Conservation (phyloP, 2,113 vertebrate genomes). For the Ginglymostoma cirratum region DNA sequence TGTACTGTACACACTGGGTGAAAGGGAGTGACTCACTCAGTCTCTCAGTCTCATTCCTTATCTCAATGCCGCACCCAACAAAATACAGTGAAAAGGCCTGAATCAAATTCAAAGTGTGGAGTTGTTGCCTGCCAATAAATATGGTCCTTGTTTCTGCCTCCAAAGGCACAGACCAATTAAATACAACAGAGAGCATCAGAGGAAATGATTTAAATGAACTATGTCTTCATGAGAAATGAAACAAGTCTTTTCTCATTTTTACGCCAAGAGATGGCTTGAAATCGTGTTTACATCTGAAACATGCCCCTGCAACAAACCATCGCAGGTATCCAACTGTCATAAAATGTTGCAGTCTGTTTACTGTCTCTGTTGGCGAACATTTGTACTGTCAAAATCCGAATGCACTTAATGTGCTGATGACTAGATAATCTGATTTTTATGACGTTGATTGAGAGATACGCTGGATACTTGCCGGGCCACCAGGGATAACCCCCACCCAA, state of each 20-base stretch:
- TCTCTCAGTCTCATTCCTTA: no score
- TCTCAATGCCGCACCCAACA: background rate
- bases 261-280: background rate
- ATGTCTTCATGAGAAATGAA: background rate
- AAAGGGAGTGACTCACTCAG: background rate
- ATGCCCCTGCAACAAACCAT: background rate
- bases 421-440: no score
- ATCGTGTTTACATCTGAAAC: background rate
- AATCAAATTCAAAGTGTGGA: background rate
- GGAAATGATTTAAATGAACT: background rate
- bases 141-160: background rate
- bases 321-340: background rate
- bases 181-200: background rate
- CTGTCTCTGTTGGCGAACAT: no score
- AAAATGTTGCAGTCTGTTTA: background rate
- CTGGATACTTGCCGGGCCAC: no score
- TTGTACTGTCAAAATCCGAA: no score
- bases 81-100: background rate
- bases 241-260: background rate
- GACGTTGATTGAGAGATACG: no score
- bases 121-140: background rate
- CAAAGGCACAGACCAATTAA: background rate
- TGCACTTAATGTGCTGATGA: no score
- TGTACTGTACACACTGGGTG: background rate
- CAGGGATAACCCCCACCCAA: no score